These are phyloP conservation scores for Apamea monoglypha DNA, from an alignment of 2,888 invertebrate species.

Conservation along the genomic window DNA sequence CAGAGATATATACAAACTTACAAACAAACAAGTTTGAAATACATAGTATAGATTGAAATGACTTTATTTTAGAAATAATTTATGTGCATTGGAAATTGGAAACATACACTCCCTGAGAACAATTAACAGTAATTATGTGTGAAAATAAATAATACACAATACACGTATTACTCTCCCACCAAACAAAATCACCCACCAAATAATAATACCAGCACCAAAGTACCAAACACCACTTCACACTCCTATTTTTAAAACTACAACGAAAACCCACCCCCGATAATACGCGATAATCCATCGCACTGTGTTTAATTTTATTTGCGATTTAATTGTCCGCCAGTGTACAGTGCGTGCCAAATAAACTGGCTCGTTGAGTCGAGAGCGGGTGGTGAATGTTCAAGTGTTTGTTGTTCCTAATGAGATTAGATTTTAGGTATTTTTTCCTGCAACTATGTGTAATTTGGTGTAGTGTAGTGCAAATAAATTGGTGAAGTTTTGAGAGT, in stretches of 20 bases:
- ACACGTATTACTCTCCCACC: slow-evolving; percentile 45
- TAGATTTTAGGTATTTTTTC: slow-evolving; percentile 65
- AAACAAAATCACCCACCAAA: slow-evolving; percentile 57
- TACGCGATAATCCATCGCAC: slow-evolving; percentile 75
- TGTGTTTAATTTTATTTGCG: slow-evolving; percentile 86
- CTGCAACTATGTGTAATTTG: slow-evolving; percentile 60
- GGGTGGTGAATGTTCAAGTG: slow-evolving; percentile 63
- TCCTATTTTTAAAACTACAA: slow-evolving; percentile 59
- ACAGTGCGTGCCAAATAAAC: slow-evolving; percentile 78
- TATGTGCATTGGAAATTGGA: background rate
- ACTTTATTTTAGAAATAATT: no score
- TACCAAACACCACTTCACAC: slow-evolving; percentile 50
- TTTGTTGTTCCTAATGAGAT: slow-evolving; percentile 70
- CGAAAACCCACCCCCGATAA: slow-evolving; percentile 68
- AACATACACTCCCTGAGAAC: background rate
- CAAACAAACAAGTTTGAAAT: no score
- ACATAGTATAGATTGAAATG: no score
- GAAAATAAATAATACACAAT: slow-evolving; percentile 35
- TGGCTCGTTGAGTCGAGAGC: slow-evolving; percentile 70
- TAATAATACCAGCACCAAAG: slow-evolving; percentile 51
- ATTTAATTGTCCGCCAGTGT: slow-evolving; percentile 84
- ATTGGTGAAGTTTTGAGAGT: slow-evolving; percentile 15
- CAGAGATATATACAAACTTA: no score
- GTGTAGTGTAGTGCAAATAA: slow-evolving; percentile 63
- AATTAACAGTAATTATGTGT: background rate